phyloP scores from a whole-genome alignment of 1,140 invertebrate species.

The Drosophila yakuba region DNA sequence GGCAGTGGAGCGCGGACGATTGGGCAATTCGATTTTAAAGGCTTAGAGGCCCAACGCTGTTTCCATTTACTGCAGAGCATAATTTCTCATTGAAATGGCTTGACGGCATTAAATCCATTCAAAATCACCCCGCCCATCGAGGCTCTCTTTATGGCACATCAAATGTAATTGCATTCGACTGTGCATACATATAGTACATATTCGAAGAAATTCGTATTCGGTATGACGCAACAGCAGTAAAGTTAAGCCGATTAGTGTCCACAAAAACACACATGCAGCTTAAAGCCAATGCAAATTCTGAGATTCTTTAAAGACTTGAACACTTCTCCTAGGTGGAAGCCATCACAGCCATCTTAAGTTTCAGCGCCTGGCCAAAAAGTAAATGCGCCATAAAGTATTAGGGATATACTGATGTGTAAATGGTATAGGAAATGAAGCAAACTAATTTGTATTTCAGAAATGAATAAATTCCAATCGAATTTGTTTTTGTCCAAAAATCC shows the following conservation, averaged over 20 bases:
- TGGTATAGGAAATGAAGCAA: neutral
- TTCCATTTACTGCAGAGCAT: conserved; percentile 43
- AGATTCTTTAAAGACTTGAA: neutral
- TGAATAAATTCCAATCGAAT: no score
- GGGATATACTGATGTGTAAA: neutral
- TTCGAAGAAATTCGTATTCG: neutral
- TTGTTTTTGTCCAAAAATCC: no score
- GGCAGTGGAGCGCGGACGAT: conserved; percentile 23
- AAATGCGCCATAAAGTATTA: no score
- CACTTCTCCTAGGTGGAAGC: neutral
- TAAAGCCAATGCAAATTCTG: conserved; percentile 9
- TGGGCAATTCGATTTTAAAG: conserved; percentile 75
- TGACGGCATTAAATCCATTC: neutral
- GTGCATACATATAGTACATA: neutral
- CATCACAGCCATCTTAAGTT: neutral
- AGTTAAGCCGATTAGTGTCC: conserved; percentile 37
- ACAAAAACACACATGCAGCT: conserved; percentile 23
- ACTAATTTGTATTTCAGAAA: neutral
- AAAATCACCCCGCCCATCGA: neutral
- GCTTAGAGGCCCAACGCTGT: conserved; percentile 43
- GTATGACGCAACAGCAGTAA: conserved; percentile 10
- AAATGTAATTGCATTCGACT: conserved; percentile 20
- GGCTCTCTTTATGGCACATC: conserved; percentile 14
- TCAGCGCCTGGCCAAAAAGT: neutral
- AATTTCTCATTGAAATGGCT: conserved; percentile 27